Conservation (phyloP, 2,888 invertebrate genomes). For the Neoscelio sp. region DNA sequence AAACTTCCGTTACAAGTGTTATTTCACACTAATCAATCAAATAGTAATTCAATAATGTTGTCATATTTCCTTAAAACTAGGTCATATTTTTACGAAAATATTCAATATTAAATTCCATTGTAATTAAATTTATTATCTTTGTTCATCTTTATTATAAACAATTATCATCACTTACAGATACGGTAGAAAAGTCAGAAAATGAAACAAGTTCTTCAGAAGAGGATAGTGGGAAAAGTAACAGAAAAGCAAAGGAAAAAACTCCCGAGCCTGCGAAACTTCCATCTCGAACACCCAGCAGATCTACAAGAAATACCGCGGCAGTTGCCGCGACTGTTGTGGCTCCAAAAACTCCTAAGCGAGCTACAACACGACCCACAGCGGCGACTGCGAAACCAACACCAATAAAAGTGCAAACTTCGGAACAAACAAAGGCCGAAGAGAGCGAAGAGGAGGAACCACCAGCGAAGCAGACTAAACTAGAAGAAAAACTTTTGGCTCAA, state of each 20-base stretch:
- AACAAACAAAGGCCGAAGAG: constrained; percentile 19
- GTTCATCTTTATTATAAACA: no score
- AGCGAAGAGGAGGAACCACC: constrained; percentile 59
- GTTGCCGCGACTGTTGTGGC: constrained; percentile 64
- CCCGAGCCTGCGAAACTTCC: constrained; percentile 73
- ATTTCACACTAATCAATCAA: no score
- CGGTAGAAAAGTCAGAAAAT: constrained; percentile 14
- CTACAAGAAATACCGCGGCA: constrained; percentile 74
- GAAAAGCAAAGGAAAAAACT: constrained; percentile 69
- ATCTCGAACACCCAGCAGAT: constrained; percentile 76
- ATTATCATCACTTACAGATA: no score
- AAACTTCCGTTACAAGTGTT: no score
- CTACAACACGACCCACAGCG: constrained; percentile 42
- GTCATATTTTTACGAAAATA: no score
- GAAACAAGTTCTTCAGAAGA: constrained; percentile 65
- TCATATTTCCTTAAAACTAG: no score
- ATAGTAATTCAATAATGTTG: no score
- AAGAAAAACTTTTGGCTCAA: constrained; percentile 29
- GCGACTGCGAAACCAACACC: constrained; percentile 57
- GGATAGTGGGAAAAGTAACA: constrained; percentile 66
- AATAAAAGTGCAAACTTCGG: constrained; percentile 53
- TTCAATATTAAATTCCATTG: no score
- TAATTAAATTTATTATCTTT: no score
- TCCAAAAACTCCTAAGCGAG: constrained; percentile 68
- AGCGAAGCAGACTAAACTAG: constrained; percentile 53